Evolutionary conservation across 2,797 vertebrate genomes (phyloP), one percentile per base, ranked within the genome.

Genomic region (Onychomys leucogaster): DNA sequence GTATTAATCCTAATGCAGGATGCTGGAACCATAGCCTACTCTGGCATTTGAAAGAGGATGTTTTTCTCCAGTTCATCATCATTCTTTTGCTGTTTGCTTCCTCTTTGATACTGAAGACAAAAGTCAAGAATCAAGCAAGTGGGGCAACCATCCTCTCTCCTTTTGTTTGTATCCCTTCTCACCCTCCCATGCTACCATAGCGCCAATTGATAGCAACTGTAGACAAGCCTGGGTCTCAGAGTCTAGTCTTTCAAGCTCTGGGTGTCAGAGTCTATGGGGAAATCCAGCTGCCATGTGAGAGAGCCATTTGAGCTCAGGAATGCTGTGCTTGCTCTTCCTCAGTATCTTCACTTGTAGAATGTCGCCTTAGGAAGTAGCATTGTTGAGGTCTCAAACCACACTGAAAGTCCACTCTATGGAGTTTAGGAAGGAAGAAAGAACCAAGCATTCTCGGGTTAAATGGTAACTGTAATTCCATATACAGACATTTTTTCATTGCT

Each of bases 401-500:
- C 6, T 13, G 49, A 91, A 89, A 94, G 27, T 67, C 78, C 86
- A 23, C 82, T 59, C 7, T n/a, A 2, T 67, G 85, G 23, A 65
- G 32, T 80, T 76, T 76, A 89, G 27, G 14, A 95, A 94, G 43
- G 75, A 76, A 86, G 11, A 77, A 86, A 83, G 71, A 93, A 84
- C 80, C 14, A 94, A 65, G n/a, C 52, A 78, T 55, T 52, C 75
- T 46, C 55, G 29, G 32, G 23, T 55, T 92, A 93, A 80, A 57
- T 6, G 27, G 65, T 37, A 89, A 52, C 9, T 80, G 2, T 63
- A 83, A 43, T 89, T 83, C 37, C 52, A 75, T 5, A 57, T 46
- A 13, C 55, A 91, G 77, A 52, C 41, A 80, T 61, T 94, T 89
- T 92, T 12, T 94, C 82, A 77, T 63, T 63, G 69, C 89, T 93